Evolutionary conservation across 1,140 invertebrate species (phyloP).

Genomic region (Acromyrmex echinatior): DNA sequence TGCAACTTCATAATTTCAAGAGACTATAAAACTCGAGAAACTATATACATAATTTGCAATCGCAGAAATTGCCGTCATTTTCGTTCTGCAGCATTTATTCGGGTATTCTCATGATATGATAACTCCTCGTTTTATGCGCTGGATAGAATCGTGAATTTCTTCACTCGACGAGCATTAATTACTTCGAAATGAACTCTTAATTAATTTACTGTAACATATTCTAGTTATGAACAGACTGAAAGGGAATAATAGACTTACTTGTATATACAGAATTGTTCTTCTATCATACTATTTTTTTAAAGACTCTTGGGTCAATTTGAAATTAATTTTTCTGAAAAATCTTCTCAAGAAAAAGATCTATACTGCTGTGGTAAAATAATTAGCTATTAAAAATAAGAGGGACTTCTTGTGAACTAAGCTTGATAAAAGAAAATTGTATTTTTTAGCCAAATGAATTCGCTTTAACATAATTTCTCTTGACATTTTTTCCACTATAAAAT

Average conservation of each 20-base stretch:
- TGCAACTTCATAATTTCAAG: constrained; percentile 45
- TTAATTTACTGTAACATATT: constrained; percentile 35
- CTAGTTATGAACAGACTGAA: not conserved
- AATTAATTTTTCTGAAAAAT: constrained; percentile 8
- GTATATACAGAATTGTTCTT: not conserved
- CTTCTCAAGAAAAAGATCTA: not conserved
- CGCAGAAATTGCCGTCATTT: not conserved
- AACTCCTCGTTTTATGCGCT: not conserved
- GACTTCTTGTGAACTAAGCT: not conserved
- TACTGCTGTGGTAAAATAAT: not conserved
- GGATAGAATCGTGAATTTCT: constrained; percentile 7
- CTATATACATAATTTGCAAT: constrained; percentile 45
- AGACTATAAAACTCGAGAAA: constrained; percentile 54
- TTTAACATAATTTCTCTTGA: not conserved
- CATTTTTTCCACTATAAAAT: constrained; percentile 3
- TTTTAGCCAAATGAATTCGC: not conserved
- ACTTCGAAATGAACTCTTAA: constrained; percentile 17
- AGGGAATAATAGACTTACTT: not conserved
- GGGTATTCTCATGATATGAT: not conserved
- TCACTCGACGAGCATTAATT: constrained; percentile 20
- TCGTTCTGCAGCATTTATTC: constrained; percentile 23
- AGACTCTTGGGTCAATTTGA: not conserved
- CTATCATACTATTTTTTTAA: not conserved
- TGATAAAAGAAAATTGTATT: constrained; percentile 14
- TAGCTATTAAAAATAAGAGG: not conserved